These are phyloP conservation scores for Micromesistius poutassou DNA, from an alignment of 2,797 vertebrate genomes.

Conservation along the genomic window DNA sequence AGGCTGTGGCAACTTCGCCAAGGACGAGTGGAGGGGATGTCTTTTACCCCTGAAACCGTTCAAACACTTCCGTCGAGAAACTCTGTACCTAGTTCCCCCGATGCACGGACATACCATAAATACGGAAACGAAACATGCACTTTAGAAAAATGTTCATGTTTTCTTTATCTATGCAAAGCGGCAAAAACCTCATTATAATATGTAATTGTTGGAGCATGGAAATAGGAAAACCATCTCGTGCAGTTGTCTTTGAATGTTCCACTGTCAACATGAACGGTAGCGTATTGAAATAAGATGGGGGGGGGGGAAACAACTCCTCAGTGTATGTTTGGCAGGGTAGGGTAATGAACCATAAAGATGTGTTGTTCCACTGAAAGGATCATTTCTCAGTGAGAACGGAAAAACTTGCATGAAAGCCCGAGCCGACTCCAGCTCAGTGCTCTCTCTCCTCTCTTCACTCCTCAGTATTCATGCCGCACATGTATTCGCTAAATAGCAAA, in stretches of 20 bases:
- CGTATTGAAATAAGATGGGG: conserved; percentile 38
- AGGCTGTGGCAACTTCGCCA: conserved; percentile 61
- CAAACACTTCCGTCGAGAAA: not conserved
- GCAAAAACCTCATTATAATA: conserved; percentile 46
- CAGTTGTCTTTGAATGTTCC: conserved; percentile 51
- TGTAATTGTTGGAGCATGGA: conserved; percentile 48
- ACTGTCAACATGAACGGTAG: conserved; percentile 52
- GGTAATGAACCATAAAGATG: conserved; percentile 64
- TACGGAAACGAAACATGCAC: conserved; percentile 19
- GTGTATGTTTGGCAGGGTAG: conserved; percentile 22
- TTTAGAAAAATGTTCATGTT: conserved; percentile 6
- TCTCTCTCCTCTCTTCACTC: conserved; percentile 46
- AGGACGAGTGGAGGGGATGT: conserved; percentile 50
- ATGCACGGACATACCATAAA: conserved; percentile 13
- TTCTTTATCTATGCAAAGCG: conserved; percentile 32
- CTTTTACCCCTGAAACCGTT: conserved; percentile 31
- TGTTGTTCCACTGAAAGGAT: conserved; percentile 55
- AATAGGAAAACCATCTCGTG: conserved; percentile 34
- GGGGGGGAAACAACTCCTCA: not conserved
- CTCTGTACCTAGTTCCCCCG: not conserved
- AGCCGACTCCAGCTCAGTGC: conserved; percentile 37
- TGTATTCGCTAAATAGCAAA: conserved; percentile 67
- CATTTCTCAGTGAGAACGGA: conserved; percentile 50
- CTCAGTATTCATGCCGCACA: conserved; percentile 56
- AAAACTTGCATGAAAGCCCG: conserved; percentile 33